Evolutionary conservation across 1,140 invertebrate species (phyloP), one percentile per base, ranked within the genome.

Genomic region (Grapholita molesta): DNA sequence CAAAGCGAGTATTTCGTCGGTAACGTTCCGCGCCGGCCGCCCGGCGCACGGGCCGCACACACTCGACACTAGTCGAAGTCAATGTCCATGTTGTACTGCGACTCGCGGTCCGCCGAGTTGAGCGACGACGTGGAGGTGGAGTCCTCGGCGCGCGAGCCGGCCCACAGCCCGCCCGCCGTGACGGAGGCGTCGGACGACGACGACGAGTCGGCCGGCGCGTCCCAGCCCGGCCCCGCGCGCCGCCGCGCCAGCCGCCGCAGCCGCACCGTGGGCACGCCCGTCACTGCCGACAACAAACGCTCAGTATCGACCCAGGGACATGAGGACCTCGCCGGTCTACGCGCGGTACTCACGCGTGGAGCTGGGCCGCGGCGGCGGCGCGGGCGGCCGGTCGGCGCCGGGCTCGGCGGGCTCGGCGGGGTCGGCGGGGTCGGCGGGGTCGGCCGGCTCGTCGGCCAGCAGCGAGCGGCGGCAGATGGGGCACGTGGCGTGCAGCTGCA

Each of bases 401-500:
- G 6, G 18, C 18, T 48, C 42, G 30, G 61, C 67, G 1, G 18
- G 2, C 24, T 32, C 11, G 42, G 68, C 8, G 4, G 67, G 1
- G 67, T 30, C 23, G 21, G 48, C 18, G 53, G 66, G 15, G 57
- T 67, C 28, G 25, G 57, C 9, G 15, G 52, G 53, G 23, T 65
- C 55, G 28, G 61, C 21, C 15, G 61, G 70, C 35, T 24, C 33
- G 11, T 72, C 75, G 70, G 93, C 93, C 72, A 94, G 93, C 77
- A 97, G 93, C 82, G 94, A 94, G 92, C 97, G 97, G 71, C 98
- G 94, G 92, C 98, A 99, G 78, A 99, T 97, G 53, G 98, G 98
- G 91, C 98, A 99, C 7, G 98, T 99, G 68, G 97, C 97, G 93
- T 99, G 98, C 93, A 99, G 92, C 94, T 98, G 95, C 73, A 99